Evolutionary conservation across 2,888 invertebrate genomes (phyloP).

Genomic region (Diloba caeruleocephala): DNA sequence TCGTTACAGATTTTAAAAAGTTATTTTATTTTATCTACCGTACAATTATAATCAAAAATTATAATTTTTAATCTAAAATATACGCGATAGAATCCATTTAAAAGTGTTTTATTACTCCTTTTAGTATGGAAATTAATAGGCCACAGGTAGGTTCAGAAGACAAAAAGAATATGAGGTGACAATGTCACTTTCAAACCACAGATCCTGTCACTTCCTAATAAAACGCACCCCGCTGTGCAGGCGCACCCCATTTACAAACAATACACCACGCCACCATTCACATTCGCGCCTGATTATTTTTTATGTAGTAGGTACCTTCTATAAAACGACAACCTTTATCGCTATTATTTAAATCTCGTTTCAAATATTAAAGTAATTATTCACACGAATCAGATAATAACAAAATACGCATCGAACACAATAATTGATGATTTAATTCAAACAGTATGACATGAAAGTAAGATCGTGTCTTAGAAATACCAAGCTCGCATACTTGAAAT

Average conservation of each 20-base stretch:
- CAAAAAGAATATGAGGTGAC: slow-evolving; percentile 41
- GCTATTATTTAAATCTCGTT: slow-evolving; percentile 50
- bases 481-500: slow-evolving; percentile 83
- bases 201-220: slow-evolving; percentile 64
- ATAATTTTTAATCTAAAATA: too few species aligned
- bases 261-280: slow-evolving; percentile 68
- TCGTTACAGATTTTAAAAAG: too few species aligned
- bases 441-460: slow-evolving; percentile 85
- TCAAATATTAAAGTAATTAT: slow-evolving; percentile 67
- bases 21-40: too few species aligned
- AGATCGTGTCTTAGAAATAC: slow-evolving; percentile 85
- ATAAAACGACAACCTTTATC: slow-evolving; percentile 45
- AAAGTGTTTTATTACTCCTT: background rate
- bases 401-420: slow-evolving; percentile 73
- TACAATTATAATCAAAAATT: too few species aligned
- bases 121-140: slow-evolving; percentile 3
- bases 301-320: slow-evolving; percentile 54
- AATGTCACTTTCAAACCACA: slow-evolving; percentile 53
- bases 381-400: slow-evolving; percentile 83
- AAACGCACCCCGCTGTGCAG: slow-evolving; percentile 72
- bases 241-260: slow-evolving; percentile 81
- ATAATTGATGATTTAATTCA: slow-evolving; percentile 86
- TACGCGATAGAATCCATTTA: too few species aligned
- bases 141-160: slow-evolving; percentile 1
- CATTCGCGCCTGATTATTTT: slow-evolving; percentile 65